These are phyloP conservation scores for Drosophila fuyamai DNA, from an alignment of 1,140 invertebrate species.

Conservation along the genomic window DNA sequence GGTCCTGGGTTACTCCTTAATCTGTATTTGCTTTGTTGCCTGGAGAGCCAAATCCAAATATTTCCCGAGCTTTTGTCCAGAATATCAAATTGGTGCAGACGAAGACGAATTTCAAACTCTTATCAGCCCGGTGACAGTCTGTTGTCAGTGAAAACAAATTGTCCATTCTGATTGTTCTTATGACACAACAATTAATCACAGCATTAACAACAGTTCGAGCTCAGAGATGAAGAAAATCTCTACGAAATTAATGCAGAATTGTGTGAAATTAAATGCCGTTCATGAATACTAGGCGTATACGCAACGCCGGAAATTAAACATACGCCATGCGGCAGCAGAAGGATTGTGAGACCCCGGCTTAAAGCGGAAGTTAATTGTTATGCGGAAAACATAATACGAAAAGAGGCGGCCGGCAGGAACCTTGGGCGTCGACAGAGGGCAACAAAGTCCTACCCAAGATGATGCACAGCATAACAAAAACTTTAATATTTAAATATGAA, in stretches of 20 bases:
- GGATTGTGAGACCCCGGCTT: conserved; percentile 26
- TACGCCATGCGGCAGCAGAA: conserved; percentile 60
- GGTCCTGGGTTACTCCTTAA: conserved; percentile 17
- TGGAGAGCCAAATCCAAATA: conserved; percentile 43
- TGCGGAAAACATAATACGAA: conserved; percentile 58
- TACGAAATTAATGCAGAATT: conserved; percentile 44
- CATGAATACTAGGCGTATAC: conserved; percentile 61
- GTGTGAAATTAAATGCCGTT: conserved; percentile 45
- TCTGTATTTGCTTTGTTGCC: conserved; percentile 49
- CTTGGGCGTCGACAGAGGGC: neutral
- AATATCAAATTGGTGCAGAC: conserved; percentile 54
- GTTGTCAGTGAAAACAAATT: conserved; percentile 65
- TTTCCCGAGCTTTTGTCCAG: conserved; percentile 37
- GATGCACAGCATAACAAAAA: conserved; percentile 49
- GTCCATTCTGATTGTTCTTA: conserved; percentile 28
- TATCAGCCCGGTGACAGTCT: conserved; percentile 70
- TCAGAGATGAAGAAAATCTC: conserved; percentile 12
- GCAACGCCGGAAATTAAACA: conserved; percentile 79
- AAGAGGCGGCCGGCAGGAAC: neutral
- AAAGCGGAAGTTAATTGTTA: conserved; percentile 72
- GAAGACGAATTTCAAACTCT: conserved; percentile 21
- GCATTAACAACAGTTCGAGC: conserved; percentile 67
- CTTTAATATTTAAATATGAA: conserved; percentile 76
- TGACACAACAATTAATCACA: conserved; percentile 54
- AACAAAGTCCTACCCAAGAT: conserved; percentile 25